phyloP scores from a whole-genome alignment of 2,797 vertebrate species.

The Poecilia velifera region DNA sequence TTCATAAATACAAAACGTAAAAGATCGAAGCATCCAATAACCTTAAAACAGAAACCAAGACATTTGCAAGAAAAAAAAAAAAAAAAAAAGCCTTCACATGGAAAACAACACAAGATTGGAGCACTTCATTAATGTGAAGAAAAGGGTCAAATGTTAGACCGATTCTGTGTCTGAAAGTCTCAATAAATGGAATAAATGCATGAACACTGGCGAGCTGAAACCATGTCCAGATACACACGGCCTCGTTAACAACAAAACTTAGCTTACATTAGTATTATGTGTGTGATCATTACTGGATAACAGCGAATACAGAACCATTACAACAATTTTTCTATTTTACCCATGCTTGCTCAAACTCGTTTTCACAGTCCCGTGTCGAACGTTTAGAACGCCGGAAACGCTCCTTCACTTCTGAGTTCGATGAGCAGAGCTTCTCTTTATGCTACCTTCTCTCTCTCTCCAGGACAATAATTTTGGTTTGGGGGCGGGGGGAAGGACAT shows the following conservation, averaged over 20 bases:
- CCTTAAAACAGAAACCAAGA: conserved; percentile 70
- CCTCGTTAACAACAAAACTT: conserved; percentile 54
- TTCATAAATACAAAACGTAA: conserved; percentile 79
- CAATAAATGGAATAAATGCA: conserved; percentile 31
- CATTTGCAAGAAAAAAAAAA: conserved; percentile 59
- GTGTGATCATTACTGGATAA: conserved; percentile 50
- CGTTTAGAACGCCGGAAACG: conserved; percentile 16
- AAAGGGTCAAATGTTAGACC: conserved; percentile 44
- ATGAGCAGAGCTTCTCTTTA: neutral
- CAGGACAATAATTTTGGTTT: conserved; percentile 46
- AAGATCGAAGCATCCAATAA: conserved; percentile 63
- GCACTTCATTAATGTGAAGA: conserved; percentile 44
- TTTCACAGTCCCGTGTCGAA: conserved; percentile 33
- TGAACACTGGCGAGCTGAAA: conserved; percentile 49
- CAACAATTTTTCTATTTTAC: conserved; percentile 62
- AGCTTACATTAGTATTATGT: conserved; percentile 43
- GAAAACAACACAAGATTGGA: conserved; percentile 67
- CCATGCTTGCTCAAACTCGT: conserved; percentile 71
- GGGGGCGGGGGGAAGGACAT: conserved; percentile 30
- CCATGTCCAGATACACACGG: conserved; percentile 36
- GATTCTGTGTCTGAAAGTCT: conserved; percentile 34
- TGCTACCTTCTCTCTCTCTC: conserved; percentile 39
- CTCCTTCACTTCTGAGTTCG: conserved; percentile 32
- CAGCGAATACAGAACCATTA: conserved; percentile 57
- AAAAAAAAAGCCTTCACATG: conserved; percentile 51